Percentiles rank a stretch among this genome's conserved stretches.
Evolutionary conservation across 2,888 invertebrate species (phyloP).

Genomic region (Epirrhoe tristata): DNA sequence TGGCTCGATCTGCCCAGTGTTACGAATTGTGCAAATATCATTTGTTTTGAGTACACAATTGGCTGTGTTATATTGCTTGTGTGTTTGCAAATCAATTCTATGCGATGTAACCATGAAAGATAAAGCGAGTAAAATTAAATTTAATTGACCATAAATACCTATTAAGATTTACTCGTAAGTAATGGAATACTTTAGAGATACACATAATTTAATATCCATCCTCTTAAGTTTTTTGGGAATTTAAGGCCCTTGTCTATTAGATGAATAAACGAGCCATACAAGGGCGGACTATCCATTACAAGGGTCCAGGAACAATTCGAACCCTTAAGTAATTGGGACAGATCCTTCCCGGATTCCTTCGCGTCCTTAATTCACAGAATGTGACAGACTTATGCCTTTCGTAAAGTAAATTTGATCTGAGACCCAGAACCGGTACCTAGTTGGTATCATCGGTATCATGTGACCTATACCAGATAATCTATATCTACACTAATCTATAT

Average conservation of each 20-base stretch:
- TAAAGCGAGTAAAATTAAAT: background rate
- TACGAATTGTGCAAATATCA: background rate
- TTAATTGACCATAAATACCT: background rate
- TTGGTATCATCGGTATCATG: too few species aligned
- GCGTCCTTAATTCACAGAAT: conserved; percentile 41
- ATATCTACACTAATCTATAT: too few species aligned
- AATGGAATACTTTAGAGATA: background rate
- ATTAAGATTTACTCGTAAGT: background rate
- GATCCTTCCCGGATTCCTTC: conserved; percentile 40
- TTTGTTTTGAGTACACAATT: conserved; percentile 1
- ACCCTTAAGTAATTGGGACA: conserved; percentile 44
- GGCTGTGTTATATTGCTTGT: background rate
- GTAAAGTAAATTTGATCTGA: conserved; percentile 32
- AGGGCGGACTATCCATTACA: conserved; percentile 40
- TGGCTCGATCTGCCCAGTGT: background rate
- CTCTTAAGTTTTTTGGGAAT: background rate
- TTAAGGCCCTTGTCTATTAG: conserved; percentile 14
- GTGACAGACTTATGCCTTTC: conserved; percentile 39
- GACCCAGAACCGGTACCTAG: background rate
- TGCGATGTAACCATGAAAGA: background rate
- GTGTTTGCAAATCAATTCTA: background rate
- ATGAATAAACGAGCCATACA: conserved; percentile 30
- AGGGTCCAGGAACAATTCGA: conserved; percentile 41
- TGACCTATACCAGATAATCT: too few species aligned
- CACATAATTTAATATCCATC: background rate